phyloP scores from a whole-genome alignment of 35 echinoderm and acorn worm genomes.

The Strongylocentrotus purpuratus region DNA sequence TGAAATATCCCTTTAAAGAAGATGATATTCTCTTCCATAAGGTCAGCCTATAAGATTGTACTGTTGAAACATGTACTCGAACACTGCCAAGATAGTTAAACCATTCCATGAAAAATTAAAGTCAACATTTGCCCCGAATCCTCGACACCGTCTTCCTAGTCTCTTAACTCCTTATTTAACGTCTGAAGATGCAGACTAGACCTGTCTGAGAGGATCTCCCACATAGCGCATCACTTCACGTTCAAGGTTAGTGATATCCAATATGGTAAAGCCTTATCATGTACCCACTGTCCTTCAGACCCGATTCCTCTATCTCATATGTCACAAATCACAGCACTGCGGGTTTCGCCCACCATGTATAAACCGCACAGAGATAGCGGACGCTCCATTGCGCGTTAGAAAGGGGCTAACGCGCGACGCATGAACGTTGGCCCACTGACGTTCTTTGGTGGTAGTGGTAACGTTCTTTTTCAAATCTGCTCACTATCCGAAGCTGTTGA shows the following conservation, averaged over 20 bases:
- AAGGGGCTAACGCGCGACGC: neutral
- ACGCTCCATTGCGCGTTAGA: no score
- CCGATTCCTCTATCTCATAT: neutral
- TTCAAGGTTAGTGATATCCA: constrained; percentile 2
- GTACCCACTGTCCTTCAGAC: neutral
- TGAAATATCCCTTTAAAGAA: no score
- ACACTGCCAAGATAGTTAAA: no score
- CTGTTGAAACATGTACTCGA: no score
- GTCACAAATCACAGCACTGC: neutral
- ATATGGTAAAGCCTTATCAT: neutral
- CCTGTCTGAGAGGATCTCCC: neutral
- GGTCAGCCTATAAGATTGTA: no score
- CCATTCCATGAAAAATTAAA: no score
- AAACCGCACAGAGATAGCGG: no score
- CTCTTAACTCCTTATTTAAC: no score
- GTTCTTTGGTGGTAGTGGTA: neutral
- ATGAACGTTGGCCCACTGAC: neutral
- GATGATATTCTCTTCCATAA: no score
- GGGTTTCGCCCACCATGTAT: neutral
- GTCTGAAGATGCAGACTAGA: neutral
- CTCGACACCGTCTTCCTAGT: no score
- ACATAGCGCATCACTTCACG: neutral
- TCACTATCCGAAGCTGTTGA: constrained; percentile 10
- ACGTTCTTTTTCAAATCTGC: neutral
- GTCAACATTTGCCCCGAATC: no score